phyloP scores from a whole-genome alignment of 2,888 invertebrate genomes.

The Synanthedon tipuliformis region DNA sequence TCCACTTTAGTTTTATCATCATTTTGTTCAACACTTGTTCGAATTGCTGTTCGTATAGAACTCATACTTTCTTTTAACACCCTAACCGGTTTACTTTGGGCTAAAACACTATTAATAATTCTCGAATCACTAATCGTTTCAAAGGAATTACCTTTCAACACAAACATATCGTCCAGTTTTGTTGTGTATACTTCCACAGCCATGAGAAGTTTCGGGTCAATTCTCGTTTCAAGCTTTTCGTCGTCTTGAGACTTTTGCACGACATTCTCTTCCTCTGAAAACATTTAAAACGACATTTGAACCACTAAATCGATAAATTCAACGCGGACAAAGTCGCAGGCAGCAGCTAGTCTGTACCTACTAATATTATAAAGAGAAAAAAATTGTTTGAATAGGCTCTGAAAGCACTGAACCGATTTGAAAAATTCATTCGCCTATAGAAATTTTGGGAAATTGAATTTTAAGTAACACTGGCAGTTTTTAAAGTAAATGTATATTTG shows the following conservation, averaged over 20 bases:
- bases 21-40: conserved; percentile 1
- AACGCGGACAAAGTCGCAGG: too few relatives aligned
- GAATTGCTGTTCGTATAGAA: conserved; percentile 2
- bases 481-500: too few relatives aligned
- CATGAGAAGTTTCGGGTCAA: conserved; percentile 50
- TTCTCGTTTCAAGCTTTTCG: conserved; percentile 14
- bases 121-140: conserved; percentile 18
- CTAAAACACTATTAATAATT: conserved; percentile 26
- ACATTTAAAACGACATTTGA: not conserved
- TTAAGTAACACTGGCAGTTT: too few relatives aligned
- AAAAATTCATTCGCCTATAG: too few relatives aligned
- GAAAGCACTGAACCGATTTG: too few relatives aligned
- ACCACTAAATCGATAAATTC: too few relatives aligned
- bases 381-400: too few relatives aligned
- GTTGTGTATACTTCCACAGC: conserved; percentile 39
- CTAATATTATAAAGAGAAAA: too few relatives aligned
- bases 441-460: too few relatives aligned
- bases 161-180: conserved; percentile 41
- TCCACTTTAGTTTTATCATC: conserved; percentile 3
- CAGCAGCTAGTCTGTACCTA: too few relatives aligned
- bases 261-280: not conserved
- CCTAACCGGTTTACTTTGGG: conserved; percentile 37
- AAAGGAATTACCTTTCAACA: conserved; percentile 21
- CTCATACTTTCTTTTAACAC: conserved; percentile 8
- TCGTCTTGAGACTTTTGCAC: conserved; percentile 2